Conservation (phyloP, 1,140 invertebrate genomes). For the Trichonephila clavata region DNA sequence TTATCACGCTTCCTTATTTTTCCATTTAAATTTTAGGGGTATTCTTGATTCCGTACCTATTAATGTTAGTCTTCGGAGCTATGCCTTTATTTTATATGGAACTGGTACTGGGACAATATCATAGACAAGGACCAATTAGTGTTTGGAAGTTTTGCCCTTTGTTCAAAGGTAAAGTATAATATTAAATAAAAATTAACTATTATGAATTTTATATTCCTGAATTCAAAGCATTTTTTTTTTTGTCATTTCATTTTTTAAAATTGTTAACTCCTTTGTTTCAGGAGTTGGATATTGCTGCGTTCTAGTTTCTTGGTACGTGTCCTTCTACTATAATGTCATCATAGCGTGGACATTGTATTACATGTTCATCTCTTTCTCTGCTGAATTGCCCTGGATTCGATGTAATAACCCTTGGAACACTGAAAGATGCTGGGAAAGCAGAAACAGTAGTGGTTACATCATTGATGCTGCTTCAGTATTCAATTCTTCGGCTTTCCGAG, state of each 20-base stretch:
- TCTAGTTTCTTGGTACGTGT: slow-evolving; percentile 83
- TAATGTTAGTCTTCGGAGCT: slow-evolving; percentile 94
- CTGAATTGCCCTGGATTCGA: slow-evolving; percentile 82
- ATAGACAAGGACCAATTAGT: slow-evolving; percentile 93
- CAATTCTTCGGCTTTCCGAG: slow-evolving; percentile 38
- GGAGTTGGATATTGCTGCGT: slow-evolving; percentile 84
- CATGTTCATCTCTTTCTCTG: slow-evolving; percentile 81
- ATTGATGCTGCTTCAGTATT: slow-evolving; percentile 43
- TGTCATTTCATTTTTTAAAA: too few relatives aligned
- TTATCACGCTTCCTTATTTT: too few relatives aligned
- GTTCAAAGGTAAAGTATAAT: slow-evolving; percentile 90
- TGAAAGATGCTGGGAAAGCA: slow-evolving; percentile 79
- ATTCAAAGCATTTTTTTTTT: too few relatives aligned
- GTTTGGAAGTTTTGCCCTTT: slow-evolving; percentile 98
- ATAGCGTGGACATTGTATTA: slow-evolving; percentile 83
- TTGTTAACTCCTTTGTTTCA: slow-evolving; percentile 76
- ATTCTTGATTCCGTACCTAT: slow-evolving; percentile 95
- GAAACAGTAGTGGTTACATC: slow-evolving; percentile 64
- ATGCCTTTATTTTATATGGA: slow-evolving; percentile 97
- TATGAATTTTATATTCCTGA: too few relatives aligned
- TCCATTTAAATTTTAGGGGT: slow-evolving; percentile 86
- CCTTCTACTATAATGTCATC: slow-evolving; percentile 84
- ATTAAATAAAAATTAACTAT: not conserved
- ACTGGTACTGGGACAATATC: slow-evolving; percentile 94
- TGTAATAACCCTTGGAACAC: slow-evolving; percentile 83